Evolutionary conservation across 37 sponge, comb jelly and placozoan genomes (phyloP).

Genomic region (Petrosia ficiformis): DNA sequence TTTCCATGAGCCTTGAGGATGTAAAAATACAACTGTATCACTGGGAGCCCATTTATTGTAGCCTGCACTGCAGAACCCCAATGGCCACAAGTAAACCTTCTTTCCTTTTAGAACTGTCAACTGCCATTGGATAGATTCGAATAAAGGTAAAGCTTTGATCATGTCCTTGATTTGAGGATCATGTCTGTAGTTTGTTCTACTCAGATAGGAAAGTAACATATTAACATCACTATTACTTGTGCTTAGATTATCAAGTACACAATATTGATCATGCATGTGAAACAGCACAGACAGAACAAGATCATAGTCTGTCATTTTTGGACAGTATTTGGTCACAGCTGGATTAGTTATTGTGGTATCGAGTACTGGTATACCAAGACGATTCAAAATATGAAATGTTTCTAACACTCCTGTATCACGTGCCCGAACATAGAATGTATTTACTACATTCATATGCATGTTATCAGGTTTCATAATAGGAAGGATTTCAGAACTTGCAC

Average conservation of each 20-base stretch:
- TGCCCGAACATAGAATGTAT: not conserved
- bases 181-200: not conserved
- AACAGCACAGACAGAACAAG: not conserved
- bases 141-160: constrained; percentile 39
- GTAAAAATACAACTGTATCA: constrained; percentile 27
- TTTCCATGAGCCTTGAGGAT: constrained; percentile 32
- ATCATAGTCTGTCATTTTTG: not conserved
- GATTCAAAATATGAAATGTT: not conserved
- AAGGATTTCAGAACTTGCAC: not conserved
- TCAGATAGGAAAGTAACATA: constrained; percentile 16
- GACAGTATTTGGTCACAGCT: not conserved
- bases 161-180: not conserved
- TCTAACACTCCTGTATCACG: not conserved
- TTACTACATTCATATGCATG: not conserved
- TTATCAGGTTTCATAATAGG: not conserved
- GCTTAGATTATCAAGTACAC: not conserved
- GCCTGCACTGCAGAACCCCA: constrained; percentile 1
- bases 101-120: constrained; percentile 5
- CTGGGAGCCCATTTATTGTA: constrained; percentile 26
- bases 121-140: constrained; percentile 18
- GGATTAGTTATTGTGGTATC: not conserved
- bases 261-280: not conserved
- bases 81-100: constrained; percentile 37
- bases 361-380: not conserved
- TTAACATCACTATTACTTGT: not conserved